These are phyloP conservation scores for Volucella bombylans DNA, from an alignment of 2,888 invertebrate species.

Conservation along the genomic window DNA sequence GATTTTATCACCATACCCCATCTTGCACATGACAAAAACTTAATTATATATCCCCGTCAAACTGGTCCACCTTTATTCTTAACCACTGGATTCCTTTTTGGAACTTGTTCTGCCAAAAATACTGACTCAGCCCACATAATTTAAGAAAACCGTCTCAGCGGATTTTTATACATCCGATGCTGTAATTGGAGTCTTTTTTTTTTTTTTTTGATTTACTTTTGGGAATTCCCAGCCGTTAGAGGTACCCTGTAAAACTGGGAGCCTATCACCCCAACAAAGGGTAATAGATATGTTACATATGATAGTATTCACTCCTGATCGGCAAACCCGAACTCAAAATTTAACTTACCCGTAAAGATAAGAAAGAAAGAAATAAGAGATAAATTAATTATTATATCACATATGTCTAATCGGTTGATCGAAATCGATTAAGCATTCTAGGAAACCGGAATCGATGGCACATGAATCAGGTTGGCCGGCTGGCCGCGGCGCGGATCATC, in stretches of 20 bases:
- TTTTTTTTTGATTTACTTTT: constrained; percentile 6
- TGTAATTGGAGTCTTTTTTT: constrained; percentile 6
- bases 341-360: no score
- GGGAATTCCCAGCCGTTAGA: constrained; percentile 22
- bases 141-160: constrained; percentile 33
- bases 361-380: no score
- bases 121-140: constrained; percentile 27
- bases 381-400: constrained; percentile 8
- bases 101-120: constrained; percentile 59
- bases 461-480: background rate
- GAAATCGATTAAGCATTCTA: constrained; percentile 5
- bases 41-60: constrained; percentile 39
- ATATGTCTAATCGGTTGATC: background rate
- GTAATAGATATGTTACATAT: no score
- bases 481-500: no score
- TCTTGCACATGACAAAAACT: constrained; percentile 24
- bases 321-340: no score
- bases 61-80: constrained; percentile 29
- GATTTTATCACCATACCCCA: constrained; percentile 10
- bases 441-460: constrained; percentile 64
- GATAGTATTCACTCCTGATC: no score
- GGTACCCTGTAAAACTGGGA: background rate
- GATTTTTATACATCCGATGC: constrained; percentile 1
- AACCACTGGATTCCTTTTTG: constrained; percentile 14
- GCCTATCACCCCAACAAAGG: background rate